Base-by-base conservation (phyloP, 1,140 invertebrate genomes). In the Heliconius himera region DNA sequence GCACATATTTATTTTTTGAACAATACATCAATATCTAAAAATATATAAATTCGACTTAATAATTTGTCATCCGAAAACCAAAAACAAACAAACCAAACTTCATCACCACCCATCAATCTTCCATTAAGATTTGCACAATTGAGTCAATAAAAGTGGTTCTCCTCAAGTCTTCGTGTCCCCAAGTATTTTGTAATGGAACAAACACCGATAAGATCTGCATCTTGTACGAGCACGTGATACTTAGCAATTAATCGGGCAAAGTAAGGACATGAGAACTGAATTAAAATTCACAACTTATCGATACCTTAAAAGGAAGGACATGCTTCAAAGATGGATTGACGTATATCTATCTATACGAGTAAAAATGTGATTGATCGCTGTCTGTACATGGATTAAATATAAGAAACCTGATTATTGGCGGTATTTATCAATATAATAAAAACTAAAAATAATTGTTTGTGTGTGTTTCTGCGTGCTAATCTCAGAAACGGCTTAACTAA, bases 221-320 rank as follows among this genome's bases (percentile, higher is more conserved):
- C 78, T 70, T 56, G 74, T 56, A 72, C 3, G 26, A 20, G 26
- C 22, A 75, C n/a, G 66, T 76, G 75, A 79, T 74, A 60, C 60
- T 60, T 26, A 51, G 73, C 73, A 79, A 79, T 79, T 79, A 75
- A 79, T 75, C 78, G 78, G 60, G 70, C 38, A 75, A 26, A 71
- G 41, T 33, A 75, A 78, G 74, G 74, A 79, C 78, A 75, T 26
- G 78, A 72, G 71, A 75, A 79, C 54, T 41, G 73, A 79, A 79
- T 79, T 79, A 79, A 75, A 79, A 79, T 79, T 75, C 73, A 79
- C 78, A 56, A 75, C 41, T 75, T 79, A 75, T 79, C 78, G 78
- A 75, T 75, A 60, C 73, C 78, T 72, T 51, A 75, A 75, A 72
- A 70, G 66, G 73, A 74, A 78, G 22, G 73, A 75, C 78, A 75